phyloP scores from a whole-genome alignment of 2,113 vertebrate species.

The Paraplagusia blochii region DNA sequence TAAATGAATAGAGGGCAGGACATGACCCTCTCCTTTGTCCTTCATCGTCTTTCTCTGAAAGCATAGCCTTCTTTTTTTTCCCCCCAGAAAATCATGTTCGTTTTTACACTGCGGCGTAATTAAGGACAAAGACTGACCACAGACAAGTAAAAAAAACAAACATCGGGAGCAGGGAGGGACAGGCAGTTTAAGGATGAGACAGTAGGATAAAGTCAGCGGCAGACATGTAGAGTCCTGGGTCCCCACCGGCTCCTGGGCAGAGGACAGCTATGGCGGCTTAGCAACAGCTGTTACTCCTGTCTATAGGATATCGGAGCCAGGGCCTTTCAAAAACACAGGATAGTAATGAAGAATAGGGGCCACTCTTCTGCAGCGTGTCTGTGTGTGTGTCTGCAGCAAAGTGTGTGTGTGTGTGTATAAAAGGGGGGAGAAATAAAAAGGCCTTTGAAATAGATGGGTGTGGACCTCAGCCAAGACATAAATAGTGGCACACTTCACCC shows the following conservation, averaged over 20 bases:
- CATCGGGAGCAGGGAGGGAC: slow-evolving; percentile 60
- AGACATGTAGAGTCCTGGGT: slow-evolving; percentile 61
- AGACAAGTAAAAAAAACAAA: slow-evolving; percentile 21
- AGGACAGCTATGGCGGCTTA: slow-evolving; percentile 65
- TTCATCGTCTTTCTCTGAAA: slow-evolving; percentile 51
- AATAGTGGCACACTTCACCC: slow-evolving; percentile 76
- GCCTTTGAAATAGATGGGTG: slow-evolving; percentile 36
- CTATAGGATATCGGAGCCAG: slow-evolving; percentile 88
- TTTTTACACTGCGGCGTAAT: slow-evolving; percentile 21
- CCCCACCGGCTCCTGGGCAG: slow-evolving; percentile 69
- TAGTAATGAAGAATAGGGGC: slow-evolving; percentile 77
- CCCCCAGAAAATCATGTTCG: neutral
- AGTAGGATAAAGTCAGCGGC: slow-evolving; percentile 65
- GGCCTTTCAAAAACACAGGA: slow-evolving; percentile 88
- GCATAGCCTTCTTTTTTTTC: slow-evolving; percentile 7
- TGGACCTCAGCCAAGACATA: slow-evolving; percentile 47
- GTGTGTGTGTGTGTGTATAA: slow-evolving; percentile 3
- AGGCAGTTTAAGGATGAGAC: slow-evolving; percentile 56
- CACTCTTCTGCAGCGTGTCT: slow-evolving; percentile 28
- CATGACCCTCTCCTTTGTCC: slow-evolving; percentile 44
- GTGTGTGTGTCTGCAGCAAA: slow-evolving; percentile 8
- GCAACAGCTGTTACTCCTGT: slow-evolving; percentile 89
- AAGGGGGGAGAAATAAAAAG: neutral
- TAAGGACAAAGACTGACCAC: slow-evolving; percentile 15
- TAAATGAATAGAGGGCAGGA: slow-evolving; percentile 81